A percentile compares a stretch with the other conserved stretches of the same genome.
phyloP scores from a whole-genome alignment of 2,888 invertebrate species.

The Boloria euphrosyne region DNA sequence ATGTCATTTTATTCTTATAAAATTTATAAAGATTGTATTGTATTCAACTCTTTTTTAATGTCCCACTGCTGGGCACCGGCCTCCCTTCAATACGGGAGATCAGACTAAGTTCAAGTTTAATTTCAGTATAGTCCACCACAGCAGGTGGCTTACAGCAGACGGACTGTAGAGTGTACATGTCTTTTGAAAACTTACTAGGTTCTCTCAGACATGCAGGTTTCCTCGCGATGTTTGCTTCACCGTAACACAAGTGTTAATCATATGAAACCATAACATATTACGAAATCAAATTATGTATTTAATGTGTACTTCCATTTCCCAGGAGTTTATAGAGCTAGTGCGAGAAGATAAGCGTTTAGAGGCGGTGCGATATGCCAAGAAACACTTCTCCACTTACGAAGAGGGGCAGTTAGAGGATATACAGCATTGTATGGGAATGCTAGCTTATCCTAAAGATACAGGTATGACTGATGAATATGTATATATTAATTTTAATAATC shows the following conservation, averaged over 20 bases:
- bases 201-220: too few relatives aligned
- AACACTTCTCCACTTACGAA: conserved; percentile 93
- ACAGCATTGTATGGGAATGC: conserved; percentile 96
- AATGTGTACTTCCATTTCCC: conserved; percentile 47
- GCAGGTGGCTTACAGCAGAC: too few relatives aligned
- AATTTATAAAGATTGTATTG: background rate
- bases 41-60: too few relatives aligned
- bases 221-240: too few relatives aligned
- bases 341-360: conserved; percentile 92
- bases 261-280: background rate
- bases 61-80: too few relatives aligned
- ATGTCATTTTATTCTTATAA: too few relatives aligned
- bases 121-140: too few relatives aligned
- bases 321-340: conserved; percentile 98
- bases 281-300: background rate
- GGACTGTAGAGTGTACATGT: too few relatives aligned
- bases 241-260: too few relatives aligned
- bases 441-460: conserved; percentile 94
- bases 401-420: conserved; percentile 93
- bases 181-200: too few relatives aligned
- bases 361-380: conserved; percentile 96
- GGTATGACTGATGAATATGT: conserved; percentile 59
- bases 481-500: background rate
- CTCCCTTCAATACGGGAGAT: too few relatives aligned
- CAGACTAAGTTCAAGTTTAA: too few relatives aligned